Evolutionary conservation across 2,113 vertebrate genomes (phyloP), one percentile per base, ranked within the genome.

Genomic region (Macrotis lagotis): DNA sequence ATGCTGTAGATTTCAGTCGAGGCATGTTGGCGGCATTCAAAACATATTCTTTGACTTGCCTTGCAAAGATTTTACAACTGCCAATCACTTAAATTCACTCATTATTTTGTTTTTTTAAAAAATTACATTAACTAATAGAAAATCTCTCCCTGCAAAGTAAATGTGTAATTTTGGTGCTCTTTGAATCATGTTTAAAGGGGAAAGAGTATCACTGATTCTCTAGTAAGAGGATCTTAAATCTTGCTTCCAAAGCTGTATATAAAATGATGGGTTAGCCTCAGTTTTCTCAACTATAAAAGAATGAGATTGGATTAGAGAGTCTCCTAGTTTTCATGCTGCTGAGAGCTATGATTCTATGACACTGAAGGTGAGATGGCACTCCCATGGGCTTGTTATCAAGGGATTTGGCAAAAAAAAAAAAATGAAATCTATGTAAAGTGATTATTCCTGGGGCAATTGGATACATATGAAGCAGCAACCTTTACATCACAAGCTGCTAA

Each of bases 331-430:
- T 19, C 6, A 24, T 83, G 6, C 66, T 24, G 66, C 37, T 74
- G 28, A 66, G 55, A 12, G 55, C 11, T 66, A 37, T 66, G 55
- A 31, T 66, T 66, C 55, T 25, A 53, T 25, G 25, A 37, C 3
- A 88, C 92, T 97, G 88, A n/a, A 91, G 94, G 51, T 95, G 19
- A 24, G 55, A 94, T 92, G 44, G 28, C 25, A 50, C n/a, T 92
- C 91, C 31, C 48, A 93, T 97, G 96, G 95, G 96, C 96, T 98
- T 96, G 96, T 88, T 96, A 91, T 48, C 94, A 97, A 97, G 89
- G 92, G 94, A n/a, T 96, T 97, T 96, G 97, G 98, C 98, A 97
- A 97, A 96, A 89, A 2, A 26, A 31, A 28, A 59, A 16, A 37
- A 37, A 19, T 14, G 59, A 12, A 66, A 37, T 37, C 59, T 66